Conservation (phyloP, 1,140 invertebrate genomes). For the Macrobrachium rosenbergii region DNA sequence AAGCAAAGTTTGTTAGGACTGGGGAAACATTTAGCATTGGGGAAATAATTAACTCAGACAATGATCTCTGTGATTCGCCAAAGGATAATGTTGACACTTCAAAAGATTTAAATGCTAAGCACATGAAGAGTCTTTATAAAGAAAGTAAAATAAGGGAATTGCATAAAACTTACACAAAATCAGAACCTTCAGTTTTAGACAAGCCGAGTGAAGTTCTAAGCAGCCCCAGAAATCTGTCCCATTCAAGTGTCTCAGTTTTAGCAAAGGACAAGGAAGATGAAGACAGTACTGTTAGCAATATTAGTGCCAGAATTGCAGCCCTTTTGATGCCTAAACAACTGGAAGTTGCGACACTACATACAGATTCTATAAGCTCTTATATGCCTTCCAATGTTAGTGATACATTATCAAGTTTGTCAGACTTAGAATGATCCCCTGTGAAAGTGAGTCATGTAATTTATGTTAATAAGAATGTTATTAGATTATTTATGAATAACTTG, state of each 20-base stretch:
- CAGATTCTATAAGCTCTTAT: conserved; percentile 54
- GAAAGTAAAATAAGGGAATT: too few species aligned
- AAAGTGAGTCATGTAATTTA: neutral
- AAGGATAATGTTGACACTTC: too few species aligned
- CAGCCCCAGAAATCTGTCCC: too few species aligned
- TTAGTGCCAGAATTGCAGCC: conserved; percentile 50
- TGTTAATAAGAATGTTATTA: neutral
- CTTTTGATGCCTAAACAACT: conserved; percentile 33
- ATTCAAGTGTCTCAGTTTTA: too few species aligned
- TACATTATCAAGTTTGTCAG: conserved; percentile 24
- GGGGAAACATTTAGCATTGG: neutral
- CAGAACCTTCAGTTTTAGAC: too few species aligned
- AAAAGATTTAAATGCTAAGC: too few species aligned
- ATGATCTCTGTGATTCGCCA: neutral
- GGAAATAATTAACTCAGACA: neutral
- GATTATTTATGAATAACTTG: neutral
- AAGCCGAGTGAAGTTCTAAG: too few species aligned
- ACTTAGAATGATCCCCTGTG: neutral
- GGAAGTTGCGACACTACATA: conserved; percentile 19
- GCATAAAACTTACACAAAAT: too few species aligned
- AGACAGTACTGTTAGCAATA: conserved; percentile 39
- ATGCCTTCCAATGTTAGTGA: conserved; percentile 30
- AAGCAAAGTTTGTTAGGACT: neutral
- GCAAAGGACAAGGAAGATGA: neutral
- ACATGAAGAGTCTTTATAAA: too few species aligned